Conservation (phyloP, 2,797 vertebrate species). For the Neoniphon sammara region DNA sequence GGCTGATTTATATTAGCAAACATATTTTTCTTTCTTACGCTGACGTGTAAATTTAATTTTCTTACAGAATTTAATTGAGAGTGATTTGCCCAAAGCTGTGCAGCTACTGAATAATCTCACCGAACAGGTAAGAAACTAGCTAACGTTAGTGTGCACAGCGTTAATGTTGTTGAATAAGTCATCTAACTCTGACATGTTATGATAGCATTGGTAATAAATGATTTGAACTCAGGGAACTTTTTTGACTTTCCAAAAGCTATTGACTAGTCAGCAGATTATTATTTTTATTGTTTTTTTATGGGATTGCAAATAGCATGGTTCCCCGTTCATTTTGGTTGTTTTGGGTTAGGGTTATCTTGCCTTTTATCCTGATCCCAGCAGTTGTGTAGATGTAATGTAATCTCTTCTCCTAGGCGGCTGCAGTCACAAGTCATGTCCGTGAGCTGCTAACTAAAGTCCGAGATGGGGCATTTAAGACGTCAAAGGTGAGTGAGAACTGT, state of each 20-base stretch:
- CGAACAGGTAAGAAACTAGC: slow-evolving; percentile 76
- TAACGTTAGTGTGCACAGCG: too few relatives aligned
- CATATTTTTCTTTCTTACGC: background rate
- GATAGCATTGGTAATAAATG: too few relatives aligned
- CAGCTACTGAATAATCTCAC: slow-evolving; percentile 79
- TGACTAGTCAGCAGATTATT: background rate
- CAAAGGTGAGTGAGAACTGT: slow-evolving; percentile 67
- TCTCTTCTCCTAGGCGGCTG: slow-evolving; percentile 67
- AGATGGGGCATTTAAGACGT: slow-evolving; percentile 76
- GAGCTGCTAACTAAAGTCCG: slow-evolving; percentile 77
- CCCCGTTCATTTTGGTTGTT: too few relatives aligned
- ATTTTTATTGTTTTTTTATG: too few relatives aligned
- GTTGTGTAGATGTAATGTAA: too few relatives aligned
- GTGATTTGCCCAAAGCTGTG: slow-evolving; percentile 77
- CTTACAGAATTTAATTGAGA: slow-evolving; percentile 76
- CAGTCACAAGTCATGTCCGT: slow-evolving; percentile 81
- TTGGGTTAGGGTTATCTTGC: too few relatives aligned
- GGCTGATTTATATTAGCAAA: background rate
- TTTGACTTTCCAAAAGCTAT: background rate
- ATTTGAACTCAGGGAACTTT: too few relatives aligned
- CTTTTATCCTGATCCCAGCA: background rate
- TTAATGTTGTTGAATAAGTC: too few relatives aligned
- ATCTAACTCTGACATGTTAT: background rate
- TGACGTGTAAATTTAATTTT: background rate
- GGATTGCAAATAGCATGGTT: too few relatives aligned